A percentile compares a stretch with the other conserved stretches of the same genome.
phyloP scores from a whole-genome alignment of 2,888 invertebrate species.

The Papilio protenor region DNA sequence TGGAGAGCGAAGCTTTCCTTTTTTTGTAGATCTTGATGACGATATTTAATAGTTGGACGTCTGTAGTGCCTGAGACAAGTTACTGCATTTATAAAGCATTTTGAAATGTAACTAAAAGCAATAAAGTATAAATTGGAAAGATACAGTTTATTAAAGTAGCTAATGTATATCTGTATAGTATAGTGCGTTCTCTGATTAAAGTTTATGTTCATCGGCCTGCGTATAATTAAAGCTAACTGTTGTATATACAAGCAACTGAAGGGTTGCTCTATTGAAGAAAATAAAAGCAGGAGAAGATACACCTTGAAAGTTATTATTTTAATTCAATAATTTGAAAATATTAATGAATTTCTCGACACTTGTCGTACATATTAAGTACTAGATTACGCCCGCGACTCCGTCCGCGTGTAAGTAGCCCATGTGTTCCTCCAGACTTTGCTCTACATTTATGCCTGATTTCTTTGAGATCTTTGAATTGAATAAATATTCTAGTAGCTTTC shows the following conservation, averaged over 20 bases:
- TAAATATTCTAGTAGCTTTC: neutral
- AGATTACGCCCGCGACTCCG: no score
- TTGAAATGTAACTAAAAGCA: neutral
- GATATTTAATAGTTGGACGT: conserved; percentile 35
- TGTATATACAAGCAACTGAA: neutral
- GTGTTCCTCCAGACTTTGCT: no score
- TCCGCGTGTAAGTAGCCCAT: no score
- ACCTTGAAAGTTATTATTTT: no score
- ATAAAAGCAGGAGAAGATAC: conserved; percentile 1
- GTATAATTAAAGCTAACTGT: conserved; percentile 29
- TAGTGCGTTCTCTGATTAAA: conserved; percentile 38
- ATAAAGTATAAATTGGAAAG: conserved; percentile 1
- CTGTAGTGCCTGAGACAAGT: conserved; percentile 1
- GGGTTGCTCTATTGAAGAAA: neutral
- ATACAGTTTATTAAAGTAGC: neutral
- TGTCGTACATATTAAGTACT: no score
- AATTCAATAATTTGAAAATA: neutral
- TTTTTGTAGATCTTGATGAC: conserved; percentile 38
- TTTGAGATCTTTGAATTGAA: neutral
- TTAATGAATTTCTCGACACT: neutral
- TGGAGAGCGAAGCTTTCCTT: conserved; percentile 28
- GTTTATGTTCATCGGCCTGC: conserved; percentile 34
- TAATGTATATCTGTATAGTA: conserved; percentile 9
- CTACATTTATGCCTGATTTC: no score
- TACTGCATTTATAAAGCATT: conserved; percentile 11